Evolutionary conservation across 2,797 vertebrate species (phyloP).

Genomic region (Halcyon leucocephala): DNA sequence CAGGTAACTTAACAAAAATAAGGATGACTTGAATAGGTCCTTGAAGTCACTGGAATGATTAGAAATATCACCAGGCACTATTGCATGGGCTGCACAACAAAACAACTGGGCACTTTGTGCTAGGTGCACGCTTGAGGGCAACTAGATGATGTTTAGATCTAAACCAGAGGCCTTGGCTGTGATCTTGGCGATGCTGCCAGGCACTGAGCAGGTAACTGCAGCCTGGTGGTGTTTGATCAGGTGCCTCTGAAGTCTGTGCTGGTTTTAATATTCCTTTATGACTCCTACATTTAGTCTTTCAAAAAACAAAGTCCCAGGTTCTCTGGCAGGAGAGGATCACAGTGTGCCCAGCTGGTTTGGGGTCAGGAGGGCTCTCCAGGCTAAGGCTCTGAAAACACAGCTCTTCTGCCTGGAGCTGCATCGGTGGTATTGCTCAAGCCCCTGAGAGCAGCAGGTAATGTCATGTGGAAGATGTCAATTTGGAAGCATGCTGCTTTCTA

Average conservation of each 20-base stretch:
- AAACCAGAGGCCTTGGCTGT: background rate
- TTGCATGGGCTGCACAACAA: background rate
- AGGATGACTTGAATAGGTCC: background rate
- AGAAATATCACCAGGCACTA: background rate
- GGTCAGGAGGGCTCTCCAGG: background rate
- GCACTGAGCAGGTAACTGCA: background rate
- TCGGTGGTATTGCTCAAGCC: background rate
- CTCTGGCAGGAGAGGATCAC: background rate
- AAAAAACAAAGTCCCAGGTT: fast-evolving
- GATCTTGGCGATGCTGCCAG: background rate
- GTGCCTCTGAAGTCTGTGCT: background rate
- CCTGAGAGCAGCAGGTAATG: background rate
- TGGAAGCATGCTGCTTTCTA: constrained; percentile 11
- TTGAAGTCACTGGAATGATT: background rate
- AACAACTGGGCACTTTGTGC: background rate
- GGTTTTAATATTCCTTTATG: background rate
- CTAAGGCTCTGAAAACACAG: background rate
- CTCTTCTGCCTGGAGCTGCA: background rate
- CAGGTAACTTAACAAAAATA: background rate
- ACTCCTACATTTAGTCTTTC: background rate
- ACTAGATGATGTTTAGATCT: background rate
- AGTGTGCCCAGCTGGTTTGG: background rate
- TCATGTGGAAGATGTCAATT: background rate
- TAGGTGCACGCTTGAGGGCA: background rate
- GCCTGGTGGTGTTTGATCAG: background rate